Evolutionary conservation across 2,113 vertebrate genomes (phyloP).

Genomic region (Periophthalmodon schlosseri): DNA sequence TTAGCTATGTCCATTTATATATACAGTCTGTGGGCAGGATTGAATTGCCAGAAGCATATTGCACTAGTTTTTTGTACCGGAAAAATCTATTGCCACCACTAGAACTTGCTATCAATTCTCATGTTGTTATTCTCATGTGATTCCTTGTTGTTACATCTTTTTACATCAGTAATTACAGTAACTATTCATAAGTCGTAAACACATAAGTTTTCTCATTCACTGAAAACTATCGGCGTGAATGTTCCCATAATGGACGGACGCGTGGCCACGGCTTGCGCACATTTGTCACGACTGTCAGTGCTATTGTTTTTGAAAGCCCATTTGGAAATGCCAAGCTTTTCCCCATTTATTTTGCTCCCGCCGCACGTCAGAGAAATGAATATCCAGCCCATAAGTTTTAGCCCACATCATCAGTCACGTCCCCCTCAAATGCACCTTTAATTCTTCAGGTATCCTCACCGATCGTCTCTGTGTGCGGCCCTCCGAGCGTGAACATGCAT

Average conservation of each 20-base stretch:
- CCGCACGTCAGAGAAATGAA: slow-evolving; percentile 63
- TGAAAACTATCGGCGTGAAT: slow-evolving; percentile 11
- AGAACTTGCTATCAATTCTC: no score
- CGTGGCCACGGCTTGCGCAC: slow-evolving; percentile 11
- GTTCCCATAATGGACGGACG: slow-evolving; percentile 10
- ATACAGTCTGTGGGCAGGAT: no score
- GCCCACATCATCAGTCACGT: slow-evolving; percentile 59
- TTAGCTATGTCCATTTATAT: no score
- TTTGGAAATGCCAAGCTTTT: slow-evolving; percentile 73
- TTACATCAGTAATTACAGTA: not conserved
- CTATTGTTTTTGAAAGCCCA: slow-evolving; percentile 63
- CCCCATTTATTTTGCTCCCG: slow-evolving; percentile 60
- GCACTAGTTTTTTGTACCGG: no score
- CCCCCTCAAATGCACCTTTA: slow-evolving; percentile 13
- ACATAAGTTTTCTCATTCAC: not conserved
- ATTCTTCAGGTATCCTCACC: slow-evolving; percentile 11
- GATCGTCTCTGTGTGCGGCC: not conserved
- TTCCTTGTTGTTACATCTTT: no score
- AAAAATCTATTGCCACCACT: no score
- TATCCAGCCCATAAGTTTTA: slow-evolving; percentile 56
- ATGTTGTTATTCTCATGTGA: no score
- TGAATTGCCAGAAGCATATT: no score
- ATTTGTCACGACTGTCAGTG: slow-evolving; percentile 52
- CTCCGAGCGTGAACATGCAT: not conserved
- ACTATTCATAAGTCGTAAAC: not conserved